A percentile compares a stretch with the other conserved stretches of the same genome.
phyloP scores from a whole-genome alignment of 92 coral and sea anemone species.

The Epizoanthus ramosus region DNA sequence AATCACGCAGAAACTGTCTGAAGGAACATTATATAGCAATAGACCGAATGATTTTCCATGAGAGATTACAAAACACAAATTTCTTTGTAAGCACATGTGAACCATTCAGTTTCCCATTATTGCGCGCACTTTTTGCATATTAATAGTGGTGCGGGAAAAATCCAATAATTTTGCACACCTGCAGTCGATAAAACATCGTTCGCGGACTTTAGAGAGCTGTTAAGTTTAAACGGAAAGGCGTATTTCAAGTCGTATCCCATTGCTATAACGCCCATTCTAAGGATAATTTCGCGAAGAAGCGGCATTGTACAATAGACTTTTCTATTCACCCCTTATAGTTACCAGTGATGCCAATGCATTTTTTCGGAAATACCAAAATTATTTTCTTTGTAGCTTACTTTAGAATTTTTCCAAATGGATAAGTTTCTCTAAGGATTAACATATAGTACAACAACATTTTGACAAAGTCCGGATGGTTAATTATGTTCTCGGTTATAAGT shows the following conservation, averaged over 20 bases:
- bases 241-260: too few relatives aligned
- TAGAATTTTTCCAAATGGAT: not conserved
- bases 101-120: slow-evolving; percentile 51
- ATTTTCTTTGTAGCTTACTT: too few relatives aligned
- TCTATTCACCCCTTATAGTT: too few relatives aligned
- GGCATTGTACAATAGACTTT: too few relatives aligned
- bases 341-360: too few relatives aligned
- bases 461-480: not conserved
- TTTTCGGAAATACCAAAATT: too few relatives aligned
- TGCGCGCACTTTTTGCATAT: slow-evolving; percentile 58
- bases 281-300: too few relatives aligned
- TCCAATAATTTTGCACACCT: slow-evolving; percentile 47
- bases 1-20: not conserved
- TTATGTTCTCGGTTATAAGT: not conserved
- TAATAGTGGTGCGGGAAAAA: slow-evolving; percentile 45
- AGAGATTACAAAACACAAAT: slow-evolving; percentile 59
- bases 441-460: not conserved
- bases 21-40: slow-evolving; percentile 25
- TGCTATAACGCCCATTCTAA: too few relatives aligned
- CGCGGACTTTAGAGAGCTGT: not conserved
- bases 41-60: slow-evolving; percentile 35
- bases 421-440: too few relatives aligned
- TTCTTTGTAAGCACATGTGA: slow-evolving; percentile 73
- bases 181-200: slow-evolving; percentile 20
- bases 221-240: too few relatives aligned